Base-by-base conservation (phyloP, 2,888 invertebrate species). In the Thera britannica region DNA sequence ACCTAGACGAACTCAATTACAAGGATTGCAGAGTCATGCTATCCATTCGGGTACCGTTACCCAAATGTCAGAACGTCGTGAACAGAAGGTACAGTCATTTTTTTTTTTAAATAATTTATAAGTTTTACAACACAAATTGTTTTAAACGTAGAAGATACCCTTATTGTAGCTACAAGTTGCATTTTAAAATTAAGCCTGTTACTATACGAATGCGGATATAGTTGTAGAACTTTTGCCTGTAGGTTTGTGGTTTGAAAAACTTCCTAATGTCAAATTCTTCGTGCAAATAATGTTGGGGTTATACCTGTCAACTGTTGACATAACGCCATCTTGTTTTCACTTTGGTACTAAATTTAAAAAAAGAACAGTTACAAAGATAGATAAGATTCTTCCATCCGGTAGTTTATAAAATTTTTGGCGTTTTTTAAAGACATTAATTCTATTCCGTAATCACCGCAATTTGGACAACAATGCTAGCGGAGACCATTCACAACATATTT, bases 1-100 rank as follows among this genome's bases (percentile, higher is more conserved):
- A 63, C 81, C 23, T 23, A 86, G 83, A 84, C 81, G 80, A 79
- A 83, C 84, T 85, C 87, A 86, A 90, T 90, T 88, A 90, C 87
- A 83, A 85, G 83, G 84, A 90, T 86, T 90, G 91, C 89, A 77
- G 72, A 85, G 91, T 90, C 92, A 90, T 90, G 87, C 82, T 81
- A 84, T 86, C 85, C 86, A 88, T 90, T 84, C 81, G 65, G 71
- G 72, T 88, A 88, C 92, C 90, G 92, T 90, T 92, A 90, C 54
- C 41, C 72, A 86, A 89, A 90, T 88, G 59, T 59, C 59, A 67
- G 55, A 36, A 12, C 51, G 52, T n/a, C 38, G 11, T 2, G 34
- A 67, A 34, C n/a, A 46, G 44, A 55, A 23, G 23, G 23, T 23
- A 23, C 23, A 23, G 23, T 23, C n/a, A 23, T 23, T 23, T 23